Evolutionary conservation across 2,888 invertebrate species (phyloP).

Genomic region (Teleogryllus oceanicus): DNA sequence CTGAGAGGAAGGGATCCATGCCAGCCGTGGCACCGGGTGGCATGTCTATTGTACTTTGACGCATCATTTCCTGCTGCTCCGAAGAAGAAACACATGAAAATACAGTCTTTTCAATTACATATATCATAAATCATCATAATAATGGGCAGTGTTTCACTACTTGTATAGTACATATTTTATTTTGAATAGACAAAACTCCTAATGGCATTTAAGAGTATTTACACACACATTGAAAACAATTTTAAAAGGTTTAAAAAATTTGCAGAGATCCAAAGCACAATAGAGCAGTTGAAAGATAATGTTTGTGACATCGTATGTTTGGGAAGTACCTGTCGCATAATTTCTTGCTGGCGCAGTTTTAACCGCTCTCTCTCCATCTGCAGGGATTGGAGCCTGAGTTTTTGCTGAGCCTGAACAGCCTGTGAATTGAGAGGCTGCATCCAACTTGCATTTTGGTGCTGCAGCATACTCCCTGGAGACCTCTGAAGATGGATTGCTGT

Average conservation of each 20-base stretch:
- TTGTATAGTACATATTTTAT: not conserved
- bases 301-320: no score
- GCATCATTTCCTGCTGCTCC: conserved; percentile 68
- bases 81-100: conserved; percentile 21
- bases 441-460: conserved; percentile 49
- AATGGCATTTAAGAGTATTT: no score
- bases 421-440: conserved; percentile 45
- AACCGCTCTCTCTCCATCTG: conserved; percentile 85
- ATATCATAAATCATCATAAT: not conserved
- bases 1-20: conserved; percentile 76
- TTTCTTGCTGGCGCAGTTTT: conserved; percentile 85
- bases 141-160: not conserved
- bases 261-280: no score
- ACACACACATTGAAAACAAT: no score
- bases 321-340: conserved; percentile 68
- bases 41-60: conserved; percentile 58
- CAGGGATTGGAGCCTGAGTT: conserved; percentile 74
- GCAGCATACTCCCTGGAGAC: conserved; percentile 57
- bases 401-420: conserved; percentile 61
- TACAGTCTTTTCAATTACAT: conserved; percentile 24
- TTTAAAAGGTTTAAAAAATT: no score
- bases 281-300: no score
- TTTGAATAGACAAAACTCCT: no score
- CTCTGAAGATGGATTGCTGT: conserved; percentile 56
- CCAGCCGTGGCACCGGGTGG: conserved; percentile 44